phyloP scores from a whole-genome alignment of 2,888 invertebrate genomes.

The Acanthoscelides obtectus region DNA sequence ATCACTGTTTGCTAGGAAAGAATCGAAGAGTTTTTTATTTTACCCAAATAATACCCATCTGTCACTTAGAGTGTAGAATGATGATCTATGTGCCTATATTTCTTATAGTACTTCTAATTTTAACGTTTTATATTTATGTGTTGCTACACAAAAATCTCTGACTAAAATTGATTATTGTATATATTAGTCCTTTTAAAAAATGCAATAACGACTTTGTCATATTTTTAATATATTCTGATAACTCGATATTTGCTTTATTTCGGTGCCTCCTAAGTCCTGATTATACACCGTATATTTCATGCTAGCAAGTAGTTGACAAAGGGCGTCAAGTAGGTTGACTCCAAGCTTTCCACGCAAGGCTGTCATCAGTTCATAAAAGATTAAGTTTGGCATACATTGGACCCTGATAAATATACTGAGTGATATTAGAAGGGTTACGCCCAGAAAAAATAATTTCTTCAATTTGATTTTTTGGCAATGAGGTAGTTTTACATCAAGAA shows the following conservation, averaged over 20 bases:
- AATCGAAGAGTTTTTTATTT: not conserved
- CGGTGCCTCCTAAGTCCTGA: too few species aligned
- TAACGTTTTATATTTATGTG: not conserved
- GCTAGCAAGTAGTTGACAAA: too few species aligned
- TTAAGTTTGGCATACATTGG: too few species aligned
- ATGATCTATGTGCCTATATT: slow-evolving; percentile 17
- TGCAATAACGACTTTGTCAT: not conserved
- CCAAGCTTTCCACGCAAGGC: too few species aligned
- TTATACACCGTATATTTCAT: too few species aligned
- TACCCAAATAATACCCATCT: not conserved
- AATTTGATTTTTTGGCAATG: too few species aligned
- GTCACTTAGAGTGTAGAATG: slow-evolving; percentile 3
- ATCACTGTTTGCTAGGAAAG: not conserved
- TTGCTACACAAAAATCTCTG: not conserved
- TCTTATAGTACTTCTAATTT: slow-evolving; percentile 1
- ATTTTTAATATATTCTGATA: not conserved
- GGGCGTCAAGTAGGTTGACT: too few species aligned
- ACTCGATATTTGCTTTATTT: not conserved
- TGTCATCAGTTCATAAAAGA: too few species aligned
- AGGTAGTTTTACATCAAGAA: too few species aligned
- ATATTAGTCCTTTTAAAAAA: not conserved
- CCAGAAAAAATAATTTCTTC: too few species aligned
- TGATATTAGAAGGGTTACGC: too few species aligned
- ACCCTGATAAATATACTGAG: too few species aligned
- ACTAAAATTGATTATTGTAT: not conserved